A percentile compares a stretch with the other conserved stretches of the same genome.
Evolutionary conservation across 2,888 invertebrate species (phyloP).

Genomic region (Exephanes ischioxanthus): DNA sequence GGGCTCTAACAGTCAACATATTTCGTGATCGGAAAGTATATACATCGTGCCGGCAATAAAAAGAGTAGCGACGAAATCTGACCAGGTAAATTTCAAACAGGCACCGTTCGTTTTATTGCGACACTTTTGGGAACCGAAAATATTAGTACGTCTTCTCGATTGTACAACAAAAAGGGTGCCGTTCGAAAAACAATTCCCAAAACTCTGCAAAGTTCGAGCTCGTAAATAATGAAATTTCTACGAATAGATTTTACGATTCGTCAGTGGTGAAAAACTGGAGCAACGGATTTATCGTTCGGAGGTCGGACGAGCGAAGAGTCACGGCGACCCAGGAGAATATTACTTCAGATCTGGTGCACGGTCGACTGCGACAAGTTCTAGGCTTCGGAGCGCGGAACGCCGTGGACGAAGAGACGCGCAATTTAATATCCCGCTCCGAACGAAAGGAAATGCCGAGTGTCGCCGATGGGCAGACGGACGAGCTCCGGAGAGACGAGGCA

Average conservation of each 20-base stretch:
- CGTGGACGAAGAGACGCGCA: background rate
- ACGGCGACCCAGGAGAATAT: background rate
- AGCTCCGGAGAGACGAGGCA: conserved; percentile 24
- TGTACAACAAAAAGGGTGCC: conserved; percentile 19
- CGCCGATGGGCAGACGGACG: conserved; percentile 21
- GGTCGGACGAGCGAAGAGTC: background rate
- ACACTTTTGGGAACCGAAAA: background rate
- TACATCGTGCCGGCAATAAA: conserved; percentile 10
- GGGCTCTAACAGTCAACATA: background rate
- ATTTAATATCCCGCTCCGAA: conserved; percentile 45
- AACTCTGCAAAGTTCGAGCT: background rate
- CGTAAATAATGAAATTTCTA: conserved; percentile 23
- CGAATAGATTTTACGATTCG: conserved; percentile 27
- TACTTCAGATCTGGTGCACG: background rate
- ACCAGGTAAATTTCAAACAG: conserved; percentile 13
- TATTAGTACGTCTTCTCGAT: background rate
- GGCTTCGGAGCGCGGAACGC: background rate
- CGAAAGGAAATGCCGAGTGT: conserved; percentile 43
- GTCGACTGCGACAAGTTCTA: conserved; percentile 2
- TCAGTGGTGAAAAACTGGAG: conserved; percentile 14
- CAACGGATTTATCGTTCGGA: background rate
- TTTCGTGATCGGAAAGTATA: background rate
- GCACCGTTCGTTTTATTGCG: background rate
- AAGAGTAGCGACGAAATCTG: conserved; percentile 26
- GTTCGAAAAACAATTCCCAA: background rate